Base-by-base conservation (phyloP, 2,888 invertebrate genomes). In the Dusona sp. region DNA sequence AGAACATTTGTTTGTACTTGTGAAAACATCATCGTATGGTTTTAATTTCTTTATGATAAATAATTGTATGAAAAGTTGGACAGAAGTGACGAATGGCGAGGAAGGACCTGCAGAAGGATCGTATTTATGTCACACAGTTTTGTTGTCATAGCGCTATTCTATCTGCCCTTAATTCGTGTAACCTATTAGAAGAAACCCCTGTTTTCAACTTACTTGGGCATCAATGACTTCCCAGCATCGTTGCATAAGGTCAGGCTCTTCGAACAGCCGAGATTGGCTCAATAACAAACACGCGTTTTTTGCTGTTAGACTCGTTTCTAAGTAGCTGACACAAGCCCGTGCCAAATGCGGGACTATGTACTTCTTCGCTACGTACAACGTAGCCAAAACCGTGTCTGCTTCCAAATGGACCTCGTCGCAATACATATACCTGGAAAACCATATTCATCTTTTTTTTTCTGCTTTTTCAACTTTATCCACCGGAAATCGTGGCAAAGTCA, bases 141-240 rank as follows among this genome's bases (percentile, higher is more conserved):
- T 83, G 90, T 78, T 84, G 90, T 89, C 85, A 19, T 77, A 51
- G 29, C 16, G 51, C 7, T 67, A 48, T 73, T 78, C 42, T 81
- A 82, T 33, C 51, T 51, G 45, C 70, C 82, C 19, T 68, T 86
- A 90, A 88, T 84, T 89, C 86, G 85, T 36, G 45, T 79, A 38
- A 48, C 9, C 48, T 79, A 85, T 45, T 65, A 72, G 70, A 45
- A 65, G 48, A 79, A 79, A 54, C 79, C 61, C 68, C 86, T 88
- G 88, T 87, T 90, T 91, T 90, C 90, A 90, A 94, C 96, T 96
- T 96, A 98, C 98, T 97, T 98, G 98, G 80, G 99, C 99, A 95
- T 99, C 99, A 94, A 99, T 99, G 88, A 99, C 99, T 96, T 98
- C 98, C 98, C 98, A 98, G 95, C 98, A 98, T 90, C 98, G 96